These are phyloP conservation scores for Chaetodon auriga DNA, from an alignment of 2,113 vertebrate genomes.

Conservation along the genomic window DNA sequence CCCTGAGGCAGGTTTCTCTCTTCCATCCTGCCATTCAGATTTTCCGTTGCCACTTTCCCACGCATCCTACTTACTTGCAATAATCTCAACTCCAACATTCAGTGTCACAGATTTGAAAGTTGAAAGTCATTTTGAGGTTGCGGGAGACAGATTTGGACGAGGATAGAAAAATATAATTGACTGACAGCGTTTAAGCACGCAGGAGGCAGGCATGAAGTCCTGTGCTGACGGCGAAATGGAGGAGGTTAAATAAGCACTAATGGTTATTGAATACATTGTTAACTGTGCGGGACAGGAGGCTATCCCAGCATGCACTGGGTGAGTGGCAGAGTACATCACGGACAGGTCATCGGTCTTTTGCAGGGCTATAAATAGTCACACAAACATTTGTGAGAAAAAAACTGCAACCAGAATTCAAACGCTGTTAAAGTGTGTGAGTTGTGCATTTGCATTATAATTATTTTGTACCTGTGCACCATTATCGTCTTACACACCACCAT, in stretches of 20 bases:
- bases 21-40: background rate
- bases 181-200: background rate
- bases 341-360: constrained; percentile 25
- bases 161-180: constrained; percentile 7
- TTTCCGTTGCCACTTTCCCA: background rate
- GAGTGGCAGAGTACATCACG: background rate
- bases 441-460: background rate
- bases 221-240: constrained; percentile 18
- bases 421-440: background rate
- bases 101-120: background rate
- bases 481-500: background rate
- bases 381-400: background rate
- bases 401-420: background rate
- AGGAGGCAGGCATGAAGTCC: constrained; percentile 16
- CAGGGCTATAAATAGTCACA: constrained; percentile 15
- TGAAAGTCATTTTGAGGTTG: constrained; percentile 5
- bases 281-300: background rate
- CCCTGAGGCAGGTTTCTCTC: constrained; percentile 11
- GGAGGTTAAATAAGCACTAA: constrained; percentile 28
- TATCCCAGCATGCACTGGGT: constrained; percentile 27
- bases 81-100: constrained; percentile 23
- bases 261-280: constrained; percentile 17
- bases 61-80: background rate
- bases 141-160: background rate
- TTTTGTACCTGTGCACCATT: background rate